Evolutionary conservation across 2,888 invertebrate genomes (phyloP).

Genomic region (Eupithecia inturbata): DNA sequence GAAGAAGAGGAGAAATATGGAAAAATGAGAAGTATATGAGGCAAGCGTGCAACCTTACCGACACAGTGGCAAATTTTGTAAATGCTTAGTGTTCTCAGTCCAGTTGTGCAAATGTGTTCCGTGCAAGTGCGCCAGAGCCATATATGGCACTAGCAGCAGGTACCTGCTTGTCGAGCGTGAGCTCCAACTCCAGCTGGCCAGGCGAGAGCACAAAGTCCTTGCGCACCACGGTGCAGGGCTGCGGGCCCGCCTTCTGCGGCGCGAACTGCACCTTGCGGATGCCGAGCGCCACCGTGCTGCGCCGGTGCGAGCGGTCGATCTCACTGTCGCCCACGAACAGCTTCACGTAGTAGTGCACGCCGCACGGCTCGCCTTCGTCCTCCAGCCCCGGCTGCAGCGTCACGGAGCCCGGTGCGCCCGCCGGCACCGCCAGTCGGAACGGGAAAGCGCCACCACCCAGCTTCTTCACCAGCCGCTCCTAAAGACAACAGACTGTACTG

Average conservation of each 20-base stretch:
- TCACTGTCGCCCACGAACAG: conserved; percentile 92
- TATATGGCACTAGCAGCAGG: not conserved
- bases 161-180: conserved; percentile 96
- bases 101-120: too few species aligned
- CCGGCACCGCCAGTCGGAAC: conserved; percentile 92
- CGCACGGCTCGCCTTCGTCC: conserved; percentile 95
- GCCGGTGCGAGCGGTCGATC: conserved; percentile 91
- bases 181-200: conserved; percentile 96
- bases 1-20: too few species aligned
- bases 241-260: conserved; percentile 93
- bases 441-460: conserved; percentile 93
- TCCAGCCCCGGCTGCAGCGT: conserved; percentile 94
- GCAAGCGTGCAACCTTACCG: too few species aligned
- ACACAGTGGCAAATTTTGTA: too few species aligned
- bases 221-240: conserved; percentile 96
- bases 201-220: conserved; percentile 98
- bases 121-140: too few species aligned
- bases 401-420: conserved; percentile 95
- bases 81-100: too few species aligned
- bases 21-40: too few species aligned
- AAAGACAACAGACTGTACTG: conserved; percentile 61
- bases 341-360: conserved; percentile 96
- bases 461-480: conserved; percentile 94
- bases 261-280: conserved; percentile 97
- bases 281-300: conserved; percentile 94